Base-by-base conservation (phyloP, 2,113 vertebrate species). In the Pluvianellus socialis region DNA sequence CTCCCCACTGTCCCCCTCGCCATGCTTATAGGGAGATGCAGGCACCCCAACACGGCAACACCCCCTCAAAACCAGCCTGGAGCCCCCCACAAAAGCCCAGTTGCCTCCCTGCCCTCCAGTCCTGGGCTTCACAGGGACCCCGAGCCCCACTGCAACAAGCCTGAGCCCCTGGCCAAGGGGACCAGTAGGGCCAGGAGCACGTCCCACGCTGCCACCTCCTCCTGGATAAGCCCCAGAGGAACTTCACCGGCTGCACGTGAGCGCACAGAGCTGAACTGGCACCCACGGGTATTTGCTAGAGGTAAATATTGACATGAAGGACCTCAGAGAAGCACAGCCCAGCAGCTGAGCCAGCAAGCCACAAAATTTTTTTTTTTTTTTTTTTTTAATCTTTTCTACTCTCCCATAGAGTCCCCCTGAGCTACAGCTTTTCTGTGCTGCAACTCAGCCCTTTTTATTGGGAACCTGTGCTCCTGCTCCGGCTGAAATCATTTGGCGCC, bases 11-110 rank as follows among this genome's bases (percentile, higher is more conserved):
- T 8, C 21, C 44, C 12, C 11, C 35, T 50, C 28, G 15, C 42
- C 18, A 2, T 1, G 8, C 22, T 5, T 28, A 9, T 53, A 49
- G 17, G 44, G 30, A 53, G 6, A 11, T 15, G 3, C 14, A 27
- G 61, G 17, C 47, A 50, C 28, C 26, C 62, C 30, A 9, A 17
- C 20, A 49, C 27, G 17, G 15, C 42, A 88, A 12, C 19, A 38
- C 13, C 26, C 56, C 21, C 21, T 47, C 32, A 26, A 80, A 59
- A 8, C 18, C 68, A 68, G 14, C 15, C 21, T 67, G 0, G 1
- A 40, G 5, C 62, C 18, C 27, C 24, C 18, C 16, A 11, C 18
- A 8, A 12, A 35, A 7, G 22, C 20, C 71, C 2, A 1, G 0
- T 19, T 21, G 23, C 16, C 30, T n/a, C 49, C 17, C 7, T 9